Conservation (phyloP, 2,113 vertebrate species). For the Geothlypis trichas region DNA sequence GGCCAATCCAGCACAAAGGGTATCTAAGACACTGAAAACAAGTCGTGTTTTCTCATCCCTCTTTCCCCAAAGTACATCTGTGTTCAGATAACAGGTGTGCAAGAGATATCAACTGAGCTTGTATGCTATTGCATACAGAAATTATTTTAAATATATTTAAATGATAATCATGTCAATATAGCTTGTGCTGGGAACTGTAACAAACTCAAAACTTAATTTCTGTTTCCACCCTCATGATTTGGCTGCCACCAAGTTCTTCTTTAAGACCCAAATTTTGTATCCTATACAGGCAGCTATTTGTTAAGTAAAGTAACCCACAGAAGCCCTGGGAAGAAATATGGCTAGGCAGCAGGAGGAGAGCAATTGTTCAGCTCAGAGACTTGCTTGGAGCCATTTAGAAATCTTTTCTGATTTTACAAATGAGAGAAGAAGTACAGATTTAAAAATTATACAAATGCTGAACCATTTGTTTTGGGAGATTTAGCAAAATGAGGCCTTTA, state of each 20-base stretch:
- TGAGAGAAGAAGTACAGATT: constrained; percentile 12
- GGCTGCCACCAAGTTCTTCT: background rate
- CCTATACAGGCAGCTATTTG: background rate
- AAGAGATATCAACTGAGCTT: background rate
- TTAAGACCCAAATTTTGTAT: background rate
- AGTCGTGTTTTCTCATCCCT: background rate
- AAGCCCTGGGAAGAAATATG: background rate
- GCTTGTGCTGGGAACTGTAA: background rate
- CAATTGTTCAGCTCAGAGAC: background rate
- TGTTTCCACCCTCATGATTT: background rate
- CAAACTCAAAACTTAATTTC: background rate
- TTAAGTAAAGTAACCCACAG: background rate
- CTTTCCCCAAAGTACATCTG: background rate
- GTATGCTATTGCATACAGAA: background rate
- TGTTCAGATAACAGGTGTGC: background rate
- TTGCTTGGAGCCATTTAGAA: background rate
- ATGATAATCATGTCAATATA: background rate
- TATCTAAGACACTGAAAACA: background rate
- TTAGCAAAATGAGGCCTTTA: constrained; percentile 9
- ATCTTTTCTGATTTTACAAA: background rate
- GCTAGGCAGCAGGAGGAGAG: background rate
- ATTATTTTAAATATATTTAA: background rate
- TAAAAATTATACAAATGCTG: constrained; percentile 14
- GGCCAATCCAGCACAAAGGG: background rate
- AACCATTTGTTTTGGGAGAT: background rate